Conservation (phyloP, 2,888 invertebrate species). For the Smittia aterrima region DNA sequence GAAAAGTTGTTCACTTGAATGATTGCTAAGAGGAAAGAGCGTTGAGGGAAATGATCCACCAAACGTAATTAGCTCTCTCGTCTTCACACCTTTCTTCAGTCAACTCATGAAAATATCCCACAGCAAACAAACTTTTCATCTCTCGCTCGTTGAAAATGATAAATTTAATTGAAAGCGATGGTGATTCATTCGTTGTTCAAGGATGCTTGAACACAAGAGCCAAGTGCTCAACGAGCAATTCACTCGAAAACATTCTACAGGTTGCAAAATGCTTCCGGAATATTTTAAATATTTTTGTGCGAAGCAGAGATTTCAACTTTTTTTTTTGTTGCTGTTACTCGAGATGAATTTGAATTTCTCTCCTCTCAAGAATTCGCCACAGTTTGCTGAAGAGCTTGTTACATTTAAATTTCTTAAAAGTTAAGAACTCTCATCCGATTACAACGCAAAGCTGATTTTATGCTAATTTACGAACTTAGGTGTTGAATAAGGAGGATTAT, state of each 20-base stretch:
- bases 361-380: too few species aligned
- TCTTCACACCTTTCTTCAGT: not conserved
- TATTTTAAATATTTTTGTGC: conserved; percentile 15
- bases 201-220: conserved; percentile 6
- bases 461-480: not conserved
- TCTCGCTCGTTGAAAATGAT: conserved; percentile 13
- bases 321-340: too few species aligned
- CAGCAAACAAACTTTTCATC: not conserved
- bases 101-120: not conserved
- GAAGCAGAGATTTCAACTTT: not conserved
- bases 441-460: not conserved
- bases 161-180: conserved; percentile 7
- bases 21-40: not conserved
- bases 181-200: conserved; percentile 1
- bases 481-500: not conserved
- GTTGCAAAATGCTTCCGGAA: not conserved
- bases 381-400: too few species aligned
- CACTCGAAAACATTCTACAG: conserved; percentile 14
- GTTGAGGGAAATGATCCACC: not conserved
- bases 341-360: too few species aligned
- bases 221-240: not conserved
- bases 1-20: not conserved
- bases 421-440: not conserved
- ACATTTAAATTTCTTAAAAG: too few species aligned
- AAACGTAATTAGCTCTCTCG: not conserved